These are phyloP conservation scores for Cochlearius cochlearius DNA, from an alignment of 2,113 vertebrate genomes.

Conservation along the genomic window DNA sequence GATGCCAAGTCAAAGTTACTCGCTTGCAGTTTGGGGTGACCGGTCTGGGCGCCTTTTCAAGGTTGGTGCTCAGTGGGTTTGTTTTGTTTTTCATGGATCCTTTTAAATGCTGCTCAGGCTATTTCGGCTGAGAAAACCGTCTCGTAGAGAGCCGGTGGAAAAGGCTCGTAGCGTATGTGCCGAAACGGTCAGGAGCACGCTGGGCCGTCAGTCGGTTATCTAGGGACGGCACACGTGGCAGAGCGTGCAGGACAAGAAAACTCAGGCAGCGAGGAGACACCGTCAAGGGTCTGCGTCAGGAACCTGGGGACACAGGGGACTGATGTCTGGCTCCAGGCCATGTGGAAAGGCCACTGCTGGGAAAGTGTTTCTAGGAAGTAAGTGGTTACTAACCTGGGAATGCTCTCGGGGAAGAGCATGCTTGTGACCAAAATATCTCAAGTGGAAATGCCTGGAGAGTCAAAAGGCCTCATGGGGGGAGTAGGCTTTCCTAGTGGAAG, in stretches of 20 bases:
- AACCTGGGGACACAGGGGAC: background rate
- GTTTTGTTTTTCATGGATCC: background rate
- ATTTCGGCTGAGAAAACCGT: background rate
- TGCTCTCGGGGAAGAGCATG: background rate
- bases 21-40: background rate
- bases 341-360: background rate
- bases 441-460: slow-evolving; percentile 13
- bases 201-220: background rate
- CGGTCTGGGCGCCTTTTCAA: background rate
- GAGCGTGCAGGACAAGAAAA: background rate
- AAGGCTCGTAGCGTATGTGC: background rate
- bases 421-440: slow-evolving; percentile 35
- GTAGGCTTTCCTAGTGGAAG: background rate
- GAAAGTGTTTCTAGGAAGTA: slow-evolving; percentile 1
- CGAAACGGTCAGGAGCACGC: background rate
- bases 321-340: background rate
- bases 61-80: background rate
- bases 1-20: background rate
- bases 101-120: background rate
- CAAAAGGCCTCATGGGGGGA: background rate
- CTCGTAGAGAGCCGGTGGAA: background rate
- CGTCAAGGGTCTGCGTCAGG: background rate
- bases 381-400: background rate
- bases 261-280: background rate
- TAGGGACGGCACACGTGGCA: background rate